Percentiles rank a stretch among this genome's conserved stretches.
Evolutionary conservation across 2,797 vertebrate genomes (phyloP).

Genomic region (Gastrophryne carolinensis): DNA sequence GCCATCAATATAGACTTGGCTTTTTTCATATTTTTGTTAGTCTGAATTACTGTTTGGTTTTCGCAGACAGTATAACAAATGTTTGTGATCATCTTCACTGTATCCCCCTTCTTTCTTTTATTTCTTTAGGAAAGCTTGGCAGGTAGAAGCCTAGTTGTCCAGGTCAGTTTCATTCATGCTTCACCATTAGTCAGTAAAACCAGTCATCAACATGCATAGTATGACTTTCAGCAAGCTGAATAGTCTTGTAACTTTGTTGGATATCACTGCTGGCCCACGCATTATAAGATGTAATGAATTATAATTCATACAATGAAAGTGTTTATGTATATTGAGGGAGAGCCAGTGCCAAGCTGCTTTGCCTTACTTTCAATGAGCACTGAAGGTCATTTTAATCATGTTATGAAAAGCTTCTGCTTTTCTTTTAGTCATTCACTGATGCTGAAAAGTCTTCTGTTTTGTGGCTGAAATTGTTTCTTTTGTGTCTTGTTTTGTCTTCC

Average conservation of each 20-base stretch:
- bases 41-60: too few relatives aligned
- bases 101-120: not conserved
- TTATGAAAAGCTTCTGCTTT: slow-evolving; percentile 38
- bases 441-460: slow-evolving; percentile 30
- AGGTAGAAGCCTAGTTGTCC: not conserved
- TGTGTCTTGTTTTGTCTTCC: slow-evolving; percentile 40
- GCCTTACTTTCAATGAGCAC: slow-evolving; percentile 43
- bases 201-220: not conserved
- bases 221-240: not conserved
- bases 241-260: not conserved
- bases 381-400: slow-evolving; percentile 48
- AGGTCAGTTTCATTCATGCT: not conserved
- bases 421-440: slow-evolving; percentile 29
- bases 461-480: slow-evolving; percentile 32
- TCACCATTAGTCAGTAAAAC: not conserved
- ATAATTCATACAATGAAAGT: slow-evolving; percentile 33
- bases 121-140: not conserved
- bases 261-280: not conserved
- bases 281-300: slow-evolving; percentile 15
- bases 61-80: not conserved
- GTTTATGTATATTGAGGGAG: slow-evolving; percentile 40
- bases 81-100: not conserved
- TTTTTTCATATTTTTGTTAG: too few relatives aligned
- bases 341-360: slow-evolving; percentile 41
- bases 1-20: too few relatives aligned